Evolutionary conservation across 1,140 invertebrate genomes (phyloP), one percentile per base, ranked within the genome.

Genomic region (Psix sp.): DNA sequence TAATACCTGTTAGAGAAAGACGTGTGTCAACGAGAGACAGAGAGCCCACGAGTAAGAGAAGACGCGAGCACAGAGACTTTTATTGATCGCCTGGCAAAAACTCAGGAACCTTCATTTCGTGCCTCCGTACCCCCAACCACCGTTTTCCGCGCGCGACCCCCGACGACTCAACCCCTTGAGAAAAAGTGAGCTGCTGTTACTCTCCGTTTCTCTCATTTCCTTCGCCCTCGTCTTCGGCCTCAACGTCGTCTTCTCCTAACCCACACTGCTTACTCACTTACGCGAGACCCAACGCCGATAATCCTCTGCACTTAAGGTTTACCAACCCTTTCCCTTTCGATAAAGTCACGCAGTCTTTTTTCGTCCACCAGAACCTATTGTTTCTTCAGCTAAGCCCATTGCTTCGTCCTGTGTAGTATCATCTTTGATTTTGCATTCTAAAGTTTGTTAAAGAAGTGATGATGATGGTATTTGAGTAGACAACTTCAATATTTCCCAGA

Each of bases 41-140:
- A 60, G 62, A 62, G 21, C 14, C 49, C 45, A 43, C 20, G 31
- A 66, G 62, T 29, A 40, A 49, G 65, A 71, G 66, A 74, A 71
- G 71, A 76, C 54, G 74, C 48, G 79, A 83, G 84, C 82, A 84
- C 82, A 82, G 86, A 86, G 85, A 86, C 82, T 87, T 87, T 87
- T 86, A 86, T 87, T 87, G 86, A 86, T 86, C 86, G 86, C 76
- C 81, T 83, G 83, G 85, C 85, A 87, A 87, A 87, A 87, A 86
- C 83, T 86, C 83, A 84, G 85, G 80, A 84, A 84, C 84, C 84
- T 83, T 84, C 83, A 84, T 85, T 84, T 84, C 77, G 81, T 84
- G 77, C 81, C 78, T 80, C 76, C 78, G 81, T 83, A 68, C 82
- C 80, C 81, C 80, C 81, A 42, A 78, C 83, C 76, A 70, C 48